A percentile compares a stretch with the other conserved stretches of the same genome.
Evolutionary conservation across 2,888 invertebrate genomes (phyloP).

Genomic region (Calliopum simillimum): DNA sequence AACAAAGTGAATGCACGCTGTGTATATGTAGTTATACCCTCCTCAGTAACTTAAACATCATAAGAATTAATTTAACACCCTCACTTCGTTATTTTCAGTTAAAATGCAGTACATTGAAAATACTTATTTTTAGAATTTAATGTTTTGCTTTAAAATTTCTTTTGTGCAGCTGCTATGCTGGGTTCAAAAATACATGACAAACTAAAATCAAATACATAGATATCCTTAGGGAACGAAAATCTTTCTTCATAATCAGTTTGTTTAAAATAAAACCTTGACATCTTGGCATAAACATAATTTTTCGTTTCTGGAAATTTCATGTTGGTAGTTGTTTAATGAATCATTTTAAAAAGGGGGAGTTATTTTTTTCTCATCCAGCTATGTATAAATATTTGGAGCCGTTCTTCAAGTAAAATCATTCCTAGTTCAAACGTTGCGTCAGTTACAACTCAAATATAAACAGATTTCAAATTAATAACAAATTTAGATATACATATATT

Average conservation of each 20-base stretch:
- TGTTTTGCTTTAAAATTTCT: neutral
- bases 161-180: neutral
- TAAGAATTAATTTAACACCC: neutral
- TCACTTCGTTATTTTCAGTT: neutral
- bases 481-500: no score
- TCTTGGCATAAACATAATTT: neutral
- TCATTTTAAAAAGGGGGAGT: constrained; percentile 4
- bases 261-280: neutral
- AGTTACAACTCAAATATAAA: constrained; percentile 4
- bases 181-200: no score
- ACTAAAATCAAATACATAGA: neutral
- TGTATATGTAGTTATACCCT: no score
- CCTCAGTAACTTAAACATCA: no score
- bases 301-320: neutral
- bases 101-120: no score
- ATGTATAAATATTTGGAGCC: constrained; percentile 20
- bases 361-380: constrained; percentile 3
- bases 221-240: neutral
- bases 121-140: neutral
- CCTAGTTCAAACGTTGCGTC: neutral
- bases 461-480: neutral
- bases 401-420: constrained; percentile 18
- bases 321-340: neutral
- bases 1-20: no score
- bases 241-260: neutral